phyloP scores from a whole-genome alignment of 2,888 invertebrate species.

The Pachymerium ferrugineum region DNA sequence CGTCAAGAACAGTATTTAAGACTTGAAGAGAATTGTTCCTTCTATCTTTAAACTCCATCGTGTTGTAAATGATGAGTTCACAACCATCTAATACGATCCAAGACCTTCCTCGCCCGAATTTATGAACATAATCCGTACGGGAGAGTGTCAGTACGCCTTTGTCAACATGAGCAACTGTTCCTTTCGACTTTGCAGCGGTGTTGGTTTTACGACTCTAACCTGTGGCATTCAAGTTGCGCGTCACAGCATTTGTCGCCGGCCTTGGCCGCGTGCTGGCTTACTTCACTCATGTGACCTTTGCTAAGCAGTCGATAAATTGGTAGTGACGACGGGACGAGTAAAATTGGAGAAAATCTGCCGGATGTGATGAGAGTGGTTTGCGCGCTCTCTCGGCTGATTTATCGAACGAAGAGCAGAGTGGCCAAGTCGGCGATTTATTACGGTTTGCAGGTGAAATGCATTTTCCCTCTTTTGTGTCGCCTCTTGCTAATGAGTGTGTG shows the following conservation, averaged over 20 bases:
- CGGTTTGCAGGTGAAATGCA: neutral
- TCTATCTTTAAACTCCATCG: neutral
- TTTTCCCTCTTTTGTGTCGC: constrained; percentile 3
- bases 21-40: neutral
- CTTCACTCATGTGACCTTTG: neutral
- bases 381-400: neutral
- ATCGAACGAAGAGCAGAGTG: constrained; percentile 1
- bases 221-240: constrained; percentile 2
- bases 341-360: neutral
- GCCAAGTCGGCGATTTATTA: neutral
- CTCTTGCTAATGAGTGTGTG: neutral
- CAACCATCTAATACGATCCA: neutral
- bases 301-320: constrained; percentile 11
- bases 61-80: neutral
- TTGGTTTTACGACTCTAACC: constrained; percentile 1
- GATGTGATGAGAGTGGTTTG: neutral
- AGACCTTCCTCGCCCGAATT: neutral
- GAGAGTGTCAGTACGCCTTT: neutral
- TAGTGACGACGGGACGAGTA: neutral
- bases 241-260: neutral
- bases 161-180: neutral
- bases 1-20: neutral
- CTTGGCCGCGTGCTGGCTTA: neutral
- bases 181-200: neutral
- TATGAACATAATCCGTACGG: constrained; percentile 14